These are phyloP conservation scores for Pristiophorus japonicus DNA, from an alignment of 2,113 vertebrate species.

Conservation along the genomic window DNA sequence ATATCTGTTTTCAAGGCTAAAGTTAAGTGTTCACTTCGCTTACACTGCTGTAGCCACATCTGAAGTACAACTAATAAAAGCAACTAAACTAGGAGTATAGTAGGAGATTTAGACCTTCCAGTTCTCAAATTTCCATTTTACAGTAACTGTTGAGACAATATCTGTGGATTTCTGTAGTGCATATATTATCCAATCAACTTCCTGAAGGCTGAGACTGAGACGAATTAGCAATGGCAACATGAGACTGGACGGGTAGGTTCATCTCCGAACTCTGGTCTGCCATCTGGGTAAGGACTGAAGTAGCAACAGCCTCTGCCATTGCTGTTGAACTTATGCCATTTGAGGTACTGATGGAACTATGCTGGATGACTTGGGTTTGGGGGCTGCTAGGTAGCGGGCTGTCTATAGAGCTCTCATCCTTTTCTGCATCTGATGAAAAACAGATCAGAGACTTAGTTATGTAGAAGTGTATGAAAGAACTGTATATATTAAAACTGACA, in stretches of 20 bases:
- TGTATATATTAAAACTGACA: neutral
- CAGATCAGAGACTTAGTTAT: constrained; percentile 36
- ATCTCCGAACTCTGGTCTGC: constrained; percentile 81
- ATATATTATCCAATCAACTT: constrained; percentile 74
- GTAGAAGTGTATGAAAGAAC: neutral
- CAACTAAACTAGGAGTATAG: constrained; percentile 28
- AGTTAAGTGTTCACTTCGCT: constrained; percentile 25
- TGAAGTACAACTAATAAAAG: constrained; percentile 34
- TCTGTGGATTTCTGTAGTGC: constrained; percentile 52
- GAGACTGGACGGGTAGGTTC: constrained; percentile 58
- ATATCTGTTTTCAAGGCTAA: constrained; percentile 9
- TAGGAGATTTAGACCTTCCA: neutral
- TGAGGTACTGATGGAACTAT: constrained; percentile 96
- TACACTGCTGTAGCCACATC: constrained; percentile 15
- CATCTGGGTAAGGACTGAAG: constrained; percentile 67
- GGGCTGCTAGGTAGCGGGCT: constrained; percentile 88
- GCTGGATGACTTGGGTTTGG: constrained; percentile 87
- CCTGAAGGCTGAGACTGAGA: constrained; percentile 76
- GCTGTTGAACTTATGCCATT: constrained; percentile 86
- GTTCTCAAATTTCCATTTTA: constrained; percentile 58
- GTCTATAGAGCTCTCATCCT: constrained; percentile 91
- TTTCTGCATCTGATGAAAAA: constrained; percentile 69
- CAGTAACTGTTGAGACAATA: constrained; percentile 57
- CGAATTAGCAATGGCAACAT: constrained; percentile 61
- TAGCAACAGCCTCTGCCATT: constrained; percentile 63